phyloP scores from a whole-genome alignment of 1,140 invertebrate genomes.

The Lepidurus apus region DNA sequence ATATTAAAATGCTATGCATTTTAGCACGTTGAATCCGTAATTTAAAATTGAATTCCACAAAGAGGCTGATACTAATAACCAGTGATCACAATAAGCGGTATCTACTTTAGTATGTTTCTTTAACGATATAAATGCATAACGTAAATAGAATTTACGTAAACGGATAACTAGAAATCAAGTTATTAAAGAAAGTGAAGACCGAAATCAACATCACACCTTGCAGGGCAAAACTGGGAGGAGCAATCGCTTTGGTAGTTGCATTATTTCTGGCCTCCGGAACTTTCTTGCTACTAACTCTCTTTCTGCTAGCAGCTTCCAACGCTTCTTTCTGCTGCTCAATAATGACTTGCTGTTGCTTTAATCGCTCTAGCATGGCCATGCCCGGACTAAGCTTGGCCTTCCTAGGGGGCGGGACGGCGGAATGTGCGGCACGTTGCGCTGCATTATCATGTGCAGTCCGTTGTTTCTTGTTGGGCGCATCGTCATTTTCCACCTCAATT shows the following conservation, averaged over 20 bases:
- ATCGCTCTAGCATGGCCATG: constrained; percentile 39
- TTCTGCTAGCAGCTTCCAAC: constrained; percentile 18
- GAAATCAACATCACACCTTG: neutral
- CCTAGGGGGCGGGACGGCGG: constrained; percentile 31
- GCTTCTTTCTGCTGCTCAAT: constrained; percentile 25
- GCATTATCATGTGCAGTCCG: constrained; percentile 36
- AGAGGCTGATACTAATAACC: too few relatives aligned
- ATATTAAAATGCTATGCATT: too few relatives aligned
- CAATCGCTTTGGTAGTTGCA: neutral
- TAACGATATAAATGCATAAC: too few relatives aligned
- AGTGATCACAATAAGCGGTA: too few relatives aligned
- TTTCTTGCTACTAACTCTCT: neutral
- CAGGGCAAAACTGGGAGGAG: neutral
- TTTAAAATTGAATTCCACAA: too few relatives aligned
- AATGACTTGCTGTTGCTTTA: constrained; percentile 37
- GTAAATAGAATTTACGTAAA: too few relatives aligned
- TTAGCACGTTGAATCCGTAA: too few relatives aligned
- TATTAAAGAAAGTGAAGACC: too few relatives aligned
- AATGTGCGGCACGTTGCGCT: constrained; percentile 22
- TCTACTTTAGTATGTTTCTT: too few relatives aligned
- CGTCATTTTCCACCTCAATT: constrained; percentile 8
- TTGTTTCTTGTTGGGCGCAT: constrained; percentile 33
- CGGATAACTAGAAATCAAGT: too few relatives aligned
- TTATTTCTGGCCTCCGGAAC: neutral
- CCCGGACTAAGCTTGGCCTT: constrained; percentile 30